Percentiles rank a stretch among this genome's conserved stretches.
phyloP scores from a whole-genome alignment of 2,113 vertebrate genomes.

The Dipodomys ordii region DNA sequence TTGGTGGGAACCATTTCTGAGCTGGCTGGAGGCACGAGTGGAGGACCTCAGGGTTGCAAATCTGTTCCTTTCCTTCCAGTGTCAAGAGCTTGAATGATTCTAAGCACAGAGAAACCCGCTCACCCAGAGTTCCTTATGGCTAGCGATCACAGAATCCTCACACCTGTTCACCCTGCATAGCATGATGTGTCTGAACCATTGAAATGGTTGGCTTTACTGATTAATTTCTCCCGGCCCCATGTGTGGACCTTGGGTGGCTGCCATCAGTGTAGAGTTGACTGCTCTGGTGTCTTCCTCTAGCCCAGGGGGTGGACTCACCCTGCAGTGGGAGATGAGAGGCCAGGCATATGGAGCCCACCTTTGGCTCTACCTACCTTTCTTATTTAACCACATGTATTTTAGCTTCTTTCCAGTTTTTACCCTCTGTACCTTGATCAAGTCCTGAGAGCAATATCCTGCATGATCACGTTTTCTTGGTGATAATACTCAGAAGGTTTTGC shows the following conservation, averaged over 20 bases:
- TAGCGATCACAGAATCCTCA: not conserved
- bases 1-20: conserved; percentile 68
- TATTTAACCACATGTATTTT: not conserved
- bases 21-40: conserved; percentile 48
- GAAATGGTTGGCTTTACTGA: conserved; percentile 25
- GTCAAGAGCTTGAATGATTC: conserved; percentile 25
- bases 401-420: not conserved
- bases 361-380: not conserved
- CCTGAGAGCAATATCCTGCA: not conserved
- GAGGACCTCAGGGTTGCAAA: conserved; percentile 67
- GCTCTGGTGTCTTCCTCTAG: no score
- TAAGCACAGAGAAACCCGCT: conserved; percentile 3
- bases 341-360: not conserved
- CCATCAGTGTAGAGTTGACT: not conserved
- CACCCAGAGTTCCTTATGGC: not conserved
- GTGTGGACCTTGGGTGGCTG: not conserved
- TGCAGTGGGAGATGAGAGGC: not conserved
- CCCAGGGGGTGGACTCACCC: no score
- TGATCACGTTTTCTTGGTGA: not conserved
- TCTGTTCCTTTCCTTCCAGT: conserved; percentile 64
- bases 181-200: not conserved
- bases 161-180: conserved; percentile 44
- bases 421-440: not conserved
- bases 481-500: not conserved
- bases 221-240: conserved; percentile 38